A percentile compares a stretch with the other conserved stretches of the same genome.
Conservation (phyloP, 2,888 invertebrate species). For the Nemoura dubitans region DNA sequence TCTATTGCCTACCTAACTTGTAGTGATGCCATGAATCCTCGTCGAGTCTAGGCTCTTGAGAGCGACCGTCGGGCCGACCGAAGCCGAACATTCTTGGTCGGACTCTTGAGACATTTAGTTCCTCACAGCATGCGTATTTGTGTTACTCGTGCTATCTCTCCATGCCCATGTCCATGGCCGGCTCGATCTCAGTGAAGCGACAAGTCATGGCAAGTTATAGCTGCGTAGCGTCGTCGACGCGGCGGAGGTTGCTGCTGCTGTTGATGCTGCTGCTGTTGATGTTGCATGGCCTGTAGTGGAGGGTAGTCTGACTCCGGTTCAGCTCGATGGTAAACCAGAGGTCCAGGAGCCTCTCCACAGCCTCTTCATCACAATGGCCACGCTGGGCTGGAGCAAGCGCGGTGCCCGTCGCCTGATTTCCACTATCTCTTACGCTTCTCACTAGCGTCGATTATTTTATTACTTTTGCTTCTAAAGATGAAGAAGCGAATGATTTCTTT, state of each 20-base stretch:
- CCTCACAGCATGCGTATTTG: background rate
- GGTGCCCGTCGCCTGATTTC: too few relatives aligned
- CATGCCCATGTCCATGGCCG: background rate
- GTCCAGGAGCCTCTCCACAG: too few relatives aligned
- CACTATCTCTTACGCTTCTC: too few relatives aligned
- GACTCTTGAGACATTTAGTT: conserved; percentile 37
- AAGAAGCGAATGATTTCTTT: background rate
- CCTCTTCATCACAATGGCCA: too few relatives aligned
- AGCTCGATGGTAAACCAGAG: too few relatives aligned
- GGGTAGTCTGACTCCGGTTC: too few relatives aligned
- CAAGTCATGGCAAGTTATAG: conserved; percentile 22
- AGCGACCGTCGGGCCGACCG: too few relatives aligned
- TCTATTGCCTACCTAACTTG: conserved; percentile 10
- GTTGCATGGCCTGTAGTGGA: conserved; percentile 1
- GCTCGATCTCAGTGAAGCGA: too few relatives aligned
- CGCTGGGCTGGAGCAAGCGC: too few relatives aligned
- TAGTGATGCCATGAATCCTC: conserved; percentile 20
- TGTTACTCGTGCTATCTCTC: background rate
- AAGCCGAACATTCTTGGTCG: conserved; percentile 24
- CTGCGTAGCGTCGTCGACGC: conserved; percentile 17
- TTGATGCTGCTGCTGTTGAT: conserved; percentile 36
- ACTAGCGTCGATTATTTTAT: background rate
- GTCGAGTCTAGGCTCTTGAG: too few relatives aligned
- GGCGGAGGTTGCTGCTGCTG: conserved; percentile 26
- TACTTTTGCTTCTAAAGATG: background rate